Percentiles rank a stretch among this genome's conserved stretches.
Conservation (phyloP, 2,797 vertebrate genomes). For the Leptodactylus fallax region DNA sequence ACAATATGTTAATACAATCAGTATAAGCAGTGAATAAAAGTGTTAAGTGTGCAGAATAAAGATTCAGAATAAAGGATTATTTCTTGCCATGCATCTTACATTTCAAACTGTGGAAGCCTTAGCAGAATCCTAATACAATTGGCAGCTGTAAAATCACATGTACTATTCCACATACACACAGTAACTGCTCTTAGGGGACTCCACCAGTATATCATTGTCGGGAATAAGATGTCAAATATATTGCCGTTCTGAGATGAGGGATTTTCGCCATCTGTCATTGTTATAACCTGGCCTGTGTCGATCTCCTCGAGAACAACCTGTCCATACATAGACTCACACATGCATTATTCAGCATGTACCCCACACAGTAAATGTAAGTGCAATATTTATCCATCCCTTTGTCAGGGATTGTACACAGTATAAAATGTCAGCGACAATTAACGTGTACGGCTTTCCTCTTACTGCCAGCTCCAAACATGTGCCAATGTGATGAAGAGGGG, state of each 20-base stretch:
- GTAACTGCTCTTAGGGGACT: constrained; percentile 7
- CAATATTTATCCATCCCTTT: background rate
- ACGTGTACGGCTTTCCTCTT: background rate
- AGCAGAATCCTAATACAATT: background rate
- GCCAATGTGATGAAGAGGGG: background rate
- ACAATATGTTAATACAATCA: background rate
- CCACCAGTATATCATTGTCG: constrained; percentile 1
- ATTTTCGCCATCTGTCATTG: constrained; percentile 28
- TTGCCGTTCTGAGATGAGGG: background rate
- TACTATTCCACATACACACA: background rate
- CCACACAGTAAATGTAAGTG: background rate
- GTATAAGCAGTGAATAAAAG: background rate
- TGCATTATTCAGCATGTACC: constrained; percentile 2
- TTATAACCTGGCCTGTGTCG: background rate
- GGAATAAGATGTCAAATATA: constrained; percentile 21
- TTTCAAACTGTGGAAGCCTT: background rate
- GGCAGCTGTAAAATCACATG: background rate
- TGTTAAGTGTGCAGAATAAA: background rate
- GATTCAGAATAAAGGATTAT: background rate
- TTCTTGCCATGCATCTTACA: background rate
- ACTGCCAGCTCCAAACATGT: background rate
- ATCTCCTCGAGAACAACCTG: background rate
- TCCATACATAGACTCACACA: background rate
- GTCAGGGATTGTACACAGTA: background rate
- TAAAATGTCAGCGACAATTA: constrained; percentile 10